Base-by-base conservation (phyloP, 2,113 vertebrate genomes). In the Petrocephalus microphthalmus region DNA sequence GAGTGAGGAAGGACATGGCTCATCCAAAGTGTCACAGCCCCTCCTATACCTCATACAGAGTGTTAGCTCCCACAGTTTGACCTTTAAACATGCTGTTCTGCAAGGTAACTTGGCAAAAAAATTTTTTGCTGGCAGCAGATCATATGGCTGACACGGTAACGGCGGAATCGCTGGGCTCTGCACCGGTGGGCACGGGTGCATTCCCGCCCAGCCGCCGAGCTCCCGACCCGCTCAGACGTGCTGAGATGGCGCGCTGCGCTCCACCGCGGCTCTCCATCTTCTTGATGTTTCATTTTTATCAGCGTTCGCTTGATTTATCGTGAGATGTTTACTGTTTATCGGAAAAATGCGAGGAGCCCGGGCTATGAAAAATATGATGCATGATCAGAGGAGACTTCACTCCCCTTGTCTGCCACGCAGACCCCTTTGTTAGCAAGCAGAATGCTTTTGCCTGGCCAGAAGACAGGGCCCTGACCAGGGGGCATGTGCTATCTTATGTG, bases 201-300 rank as follows among this genome's bases (percentile, higher is more conserved):
- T 42, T 42, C 33, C 71, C 19, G 71, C 71, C 71, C 71, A 78
- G n/a, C 15, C 53, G 22, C 37, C 17, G 81, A n/a, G 22, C 45
- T 64, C 45, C 57, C n/a, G 5, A 5, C 33, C 54, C 54, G 5
- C 19, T 17, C 88, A 88, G 67, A 89, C 88, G 51, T 33, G 53
- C 67, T 86, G 83, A 89, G 84, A 89, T 78, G 83, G 37, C 42
- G 7, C 81, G 11, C n/a, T 20, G 33, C 37, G 3, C 17, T 78
- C 37, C 52, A 25, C 29, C n/a, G 49, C 42, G 5, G 42, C 22
- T 29, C 25, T 88, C 54, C 78, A 84, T 84, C 88, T 88, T 84
- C 54, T 64, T 85, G 88, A 88, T 88, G 81, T 88, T 84, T 88
- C 54, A 84, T 88, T 85, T 88, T 85, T 84, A 88, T 88, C 78